phyloP scores from a whole-genome alignment of 2,888 invertebrate species.

The Papilio demoleus region DNA sequence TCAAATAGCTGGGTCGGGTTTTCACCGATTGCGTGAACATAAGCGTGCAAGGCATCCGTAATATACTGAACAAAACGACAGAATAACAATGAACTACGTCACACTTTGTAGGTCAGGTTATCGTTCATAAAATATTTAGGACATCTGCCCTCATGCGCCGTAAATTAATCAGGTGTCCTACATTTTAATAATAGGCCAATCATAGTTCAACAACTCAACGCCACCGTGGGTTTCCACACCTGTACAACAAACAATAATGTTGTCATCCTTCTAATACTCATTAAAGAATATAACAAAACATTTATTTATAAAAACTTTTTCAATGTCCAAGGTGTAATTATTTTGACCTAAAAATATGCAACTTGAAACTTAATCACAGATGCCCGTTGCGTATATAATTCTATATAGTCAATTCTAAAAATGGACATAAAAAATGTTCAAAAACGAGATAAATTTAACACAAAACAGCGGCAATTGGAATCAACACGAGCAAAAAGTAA shows the following conservation, averaged over 20 bases:
- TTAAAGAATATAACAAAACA: neutral
- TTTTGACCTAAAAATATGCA: too few species aligned
- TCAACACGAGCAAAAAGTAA: conserved; percentile 9
- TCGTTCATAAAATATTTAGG: conserved; percentile 6
- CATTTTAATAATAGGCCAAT: neutral
- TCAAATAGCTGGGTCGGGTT: conserved; percentile 56
- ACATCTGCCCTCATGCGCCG: neutral
- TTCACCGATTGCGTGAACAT: conserved; percentile 59
- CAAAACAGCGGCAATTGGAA: neutral
- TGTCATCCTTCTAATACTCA: neutral
- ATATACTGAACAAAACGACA: conserved; percentile 31
- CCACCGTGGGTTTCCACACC: neutral
- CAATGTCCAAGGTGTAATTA: too few species aligned
- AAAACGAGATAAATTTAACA: neutral
- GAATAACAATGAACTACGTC: conserved; percentile 40
- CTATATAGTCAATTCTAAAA: too few species aligned
- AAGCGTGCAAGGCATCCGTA: conserved; percentile 38
- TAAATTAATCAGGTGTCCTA: conserved; percentile 14
- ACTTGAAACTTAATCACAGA: too few species aligned
- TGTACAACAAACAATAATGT: neutral
- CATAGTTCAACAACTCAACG: neutral
- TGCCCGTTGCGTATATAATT: too few species aligned
- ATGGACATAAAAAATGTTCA: neutral
- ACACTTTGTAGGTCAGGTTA: conserved; percentile 31
- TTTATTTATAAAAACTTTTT: too few species aligned